Percentiles rank a stretch among this genome's conserved stretches.
Evolutionary conservation across 2,888 invertebrate species (phyloP).

Genomic region (Nematopogon swammerdamellus): DNA sequence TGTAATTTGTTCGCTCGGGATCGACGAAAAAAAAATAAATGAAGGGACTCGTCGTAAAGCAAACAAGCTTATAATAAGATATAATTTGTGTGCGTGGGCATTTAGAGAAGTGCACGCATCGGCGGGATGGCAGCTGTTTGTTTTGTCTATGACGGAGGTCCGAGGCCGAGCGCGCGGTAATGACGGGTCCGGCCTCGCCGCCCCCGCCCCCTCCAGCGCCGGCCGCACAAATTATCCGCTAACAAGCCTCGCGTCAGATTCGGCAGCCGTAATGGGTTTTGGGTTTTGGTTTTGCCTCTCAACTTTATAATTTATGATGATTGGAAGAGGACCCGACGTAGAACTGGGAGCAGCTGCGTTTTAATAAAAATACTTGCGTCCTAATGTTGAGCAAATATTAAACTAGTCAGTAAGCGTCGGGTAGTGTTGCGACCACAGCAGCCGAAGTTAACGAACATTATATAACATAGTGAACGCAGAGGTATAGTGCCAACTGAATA

Average conservation of each 20-base stretch:
- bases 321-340: neutral
- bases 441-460: too few species aligned
- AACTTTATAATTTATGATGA: constrained; percentile 47
- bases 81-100: constrained; percentile 52
- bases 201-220: constrained; percentile 11
- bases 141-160: constrained; percentile 57
- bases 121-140: constrained; percentile 50
- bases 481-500: too few species aligned
- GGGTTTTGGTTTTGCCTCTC: constrained; percentile 51
- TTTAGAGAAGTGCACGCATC: constrained; percentile 57
- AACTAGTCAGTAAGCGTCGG: too few species aligned
- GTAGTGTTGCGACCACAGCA: too few species aligned
- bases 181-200: neutral
- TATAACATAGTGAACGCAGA: too few species aligned
- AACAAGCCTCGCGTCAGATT: constrained; percentile 57
- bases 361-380: neutral
- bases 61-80: constrained; percentile 58
- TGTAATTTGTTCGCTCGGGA: constrained; percentile 53
- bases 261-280: constrained; percentile 56
- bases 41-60: constrained; percentile 54
- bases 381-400: too few species aligned
- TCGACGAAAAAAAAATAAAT: constrained; percentile 54
- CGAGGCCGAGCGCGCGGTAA: constrained; percentile 21
- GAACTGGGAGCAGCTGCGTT: neutral
- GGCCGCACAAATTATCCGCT: constrained; percentile 46